Conservation (phyloP, 2,113 vertebrate genomes). For the Sceloporus tristichus region DNA sequence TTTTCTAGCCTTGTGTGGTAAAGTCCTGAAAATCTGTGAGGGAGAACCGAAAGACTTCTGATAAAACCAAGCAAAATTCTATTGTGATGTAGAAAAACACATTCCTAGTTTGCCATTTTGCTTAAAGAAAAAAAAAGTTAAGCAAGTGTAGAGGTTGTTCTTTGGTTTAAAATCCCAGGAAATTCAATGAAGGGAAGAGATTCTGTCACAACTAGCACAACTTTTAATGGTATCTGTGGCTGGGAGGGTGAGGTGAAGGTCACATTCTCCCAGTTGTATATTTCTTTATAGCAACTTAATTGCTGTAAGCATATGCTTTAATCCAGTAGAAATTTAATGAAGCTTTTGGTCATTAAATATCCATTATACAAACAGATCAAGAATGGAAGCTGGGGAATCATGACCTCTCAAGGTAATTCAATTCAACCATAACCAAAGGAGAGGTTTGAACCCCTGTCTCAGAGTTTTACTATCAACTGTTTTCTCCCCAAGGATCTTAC, state of each 20-base stretch:
- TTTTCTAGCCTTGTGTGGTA: no score
- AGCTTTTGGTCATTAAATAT: conserved; percentile 23
- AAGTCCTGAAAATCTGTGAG: no score
- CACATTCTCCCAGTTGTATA: neutral
- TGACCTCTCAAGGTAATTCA: conserved; percentile 9
- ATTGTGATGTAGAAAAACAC: no score
- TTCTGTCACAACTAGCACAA: neutral
- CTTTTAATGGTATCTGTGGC: neutral
- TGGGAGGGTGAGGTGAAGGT: neutral
- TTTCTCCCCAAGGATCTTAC: neutral
- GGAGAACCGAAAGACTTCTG: no score
- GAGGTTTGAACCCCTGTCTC: neutral
- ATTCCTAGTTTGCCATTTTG: no score
- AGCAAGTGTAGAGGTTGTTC: neutral
- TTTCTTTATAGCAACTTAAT: conserved; percentile 28
- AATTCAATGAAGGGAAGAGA: neutral
- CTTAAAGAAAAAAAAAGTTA: neutral
- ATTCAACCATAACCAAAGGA: neutral
- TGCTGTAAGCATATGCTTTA: conserved; percentile 24
- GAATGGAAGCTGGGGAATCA: neutral
- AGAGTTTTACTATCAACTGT: no score
- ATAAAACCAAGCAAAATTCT: no score
- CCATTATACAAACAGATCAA: neutral
- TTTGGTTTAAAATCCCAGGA: neutral
- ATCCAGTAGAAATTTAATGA: conserved; percentile 24